phyloP scores from a whole-genome alignment of 2,113 vertebrate genomes.

The Epinephelus moara region DNA sequence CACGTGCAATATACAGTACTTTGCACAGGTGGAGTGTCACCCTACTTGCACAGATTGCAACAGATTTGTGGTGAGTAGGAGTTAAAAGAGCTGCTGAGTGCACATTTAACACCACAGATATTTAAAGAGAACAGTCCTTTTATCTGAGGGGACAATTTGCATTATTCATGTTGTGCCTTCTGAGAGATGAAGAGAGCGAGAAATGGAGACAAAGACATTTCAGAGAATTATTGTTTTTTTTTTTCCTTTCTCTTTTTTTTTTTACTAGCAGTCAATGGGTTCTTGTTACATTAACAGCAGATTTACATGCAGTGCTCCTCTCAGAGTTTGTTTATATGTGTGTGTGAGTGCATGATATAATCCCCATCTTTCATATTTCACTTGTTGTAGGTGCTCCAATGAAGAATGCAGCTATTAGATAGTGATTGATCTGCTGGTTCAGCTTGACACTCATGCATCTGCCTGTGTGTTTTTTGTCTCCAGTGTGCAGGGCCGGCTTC shows the following conservation, averaged over 20 bases:
- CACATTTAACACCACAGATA: slow-evolving; percentile 80
- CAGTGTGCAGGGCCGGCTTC: slow-evolving; percentile 94
- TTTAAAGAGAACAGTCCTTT: slow-evolving; percentile 80
- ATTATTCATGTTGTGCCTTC: slow-evolving; percentile 81
- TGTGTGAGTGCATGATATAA: slow-evolving; percentile 23
- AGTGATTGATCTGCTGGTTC: slow-evolving; percentile 39
- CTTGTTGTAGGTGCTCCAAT: slow-evolving; percentile 33
- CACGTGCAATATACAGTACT: slow-evolving; percentile 20
- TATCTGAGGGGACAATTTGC: slow-evolving; percentile 80
- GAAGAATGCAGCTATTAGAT: slow-evolving; percentile 42
- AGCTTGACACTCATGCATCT: slow-evolving; percentile 61
- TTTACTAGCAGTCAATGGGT: slow-evolving; percentile 46
- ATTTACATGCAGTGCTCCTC: slow-evolving; percentile 41
- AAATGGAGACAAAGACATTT: slow-evolving; percentile 66
- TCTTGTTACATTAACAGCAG: slow-evolving; percentile 42
- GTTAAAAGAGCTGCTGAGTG: slow-evolving; percentile 81
- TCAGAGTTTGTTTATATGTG: slow-evolving; percentile 22
- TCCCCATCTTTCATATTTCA: slow-evolving; percentile 32
- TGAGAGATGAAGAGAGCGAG: slow-evolving; percentile 58
- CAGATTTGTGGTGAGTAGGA: slow-evolving; percentile 77
- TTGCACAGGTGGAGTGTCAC: slow-evolving; percentile 69
- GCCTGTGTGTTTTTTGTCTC: slow-evolving; percentile 66
- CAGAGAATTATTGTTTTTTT: slow-evolving; percentile 55
- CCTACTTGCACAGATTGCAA: slow-evolving; percentile 78
- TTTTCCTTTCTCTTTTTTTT: neutral